These are phyloP conservation scores for Sebastolobus alascanus DNA, from an alignment of 2,797 vertebrate species.

Conservation along the genomic window DNA sequence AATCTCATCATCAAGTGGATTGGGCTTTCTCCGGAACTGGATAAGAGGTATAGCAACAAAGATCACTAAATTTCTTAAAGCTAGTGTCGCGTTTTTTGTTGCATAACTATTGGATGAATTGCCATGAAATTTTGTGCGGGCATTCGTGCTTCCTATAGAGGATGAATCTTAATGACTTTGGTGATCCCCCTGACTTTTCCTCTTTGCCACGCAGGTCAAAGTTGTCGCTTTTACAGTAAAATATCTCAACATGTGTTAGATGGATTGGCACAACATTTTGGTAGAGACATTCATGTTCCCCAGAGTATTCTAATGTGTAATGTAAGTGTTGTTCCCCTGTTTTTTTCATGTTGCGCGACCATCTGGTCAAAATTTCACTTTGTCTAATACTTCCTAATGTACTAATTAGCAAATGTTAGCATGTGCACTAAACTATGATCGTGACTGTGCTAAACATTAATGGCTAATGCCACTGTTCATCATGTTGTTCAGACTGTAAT, in stretches of 20 bases:
- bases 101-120: not conserved
- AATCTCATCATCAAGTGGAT: constrained; percentile 53
- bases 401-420: not conserved
- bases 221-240: not conserved
- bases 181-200: not conserved
- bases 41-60: constrained; percentile 53
- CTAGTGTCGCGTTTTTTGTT: not conserved
- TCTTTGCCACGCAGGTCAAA: not conserved
- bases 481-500: not conserved
- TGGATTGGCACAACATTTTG: not conserved
- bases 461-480: not conserved
- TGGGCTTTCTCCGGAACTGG: constrained; percentile 35
- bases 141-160: not conserved
- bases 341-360: not conserved
- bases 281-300: not conserved
- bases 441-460: not conserved
- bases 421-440: not conserved
- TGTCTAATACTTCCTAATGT: not conserved
- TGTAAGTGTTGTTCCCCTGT: not conserved
- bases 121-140: no score
- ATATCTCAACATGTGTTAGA: not conserved
- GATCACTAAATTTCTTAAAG: not conserved
- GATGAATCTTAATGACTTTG: not conserved
- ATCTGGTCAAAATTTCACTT: not conserved
- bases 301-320: not conserved